Conservation (phyloP, 2,113 vertebrate genomes). For the Anseranas semipalmata region DNA sequence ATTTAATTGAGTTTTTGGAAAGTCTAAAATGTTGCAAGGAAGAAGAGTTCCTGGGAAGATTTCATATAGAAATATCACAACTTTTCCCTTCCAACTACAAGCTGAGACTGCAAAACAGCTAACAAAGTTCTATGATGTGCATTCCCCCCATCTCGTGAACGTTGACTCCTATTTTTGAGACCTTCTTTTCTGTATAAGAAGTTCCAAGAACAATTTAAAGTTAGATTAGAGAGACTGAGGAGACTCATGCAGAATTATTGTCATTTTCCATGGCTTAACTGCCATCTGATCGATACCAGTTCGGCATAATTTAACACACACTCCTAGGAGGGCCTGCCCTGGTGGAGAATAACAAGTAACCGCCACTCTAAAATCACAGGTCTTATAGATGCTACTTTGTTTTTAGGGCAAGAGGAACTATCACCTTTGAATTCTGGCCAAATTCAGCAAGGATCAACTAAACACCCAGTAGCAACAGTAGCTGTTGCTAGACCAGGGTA, state of each 20-base stretch:
- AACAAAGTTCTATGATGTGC: fast-evolving
- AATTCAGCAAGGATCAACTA: background rate
- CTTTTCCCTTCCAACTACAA: background rate
- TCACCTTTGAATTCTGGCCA: background rate
- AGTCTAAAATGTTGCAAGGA: background rate
- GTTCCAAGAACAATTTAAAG: background rate
- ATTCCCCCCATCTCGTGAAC: background rate
- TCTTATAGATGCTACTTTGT: background rate
- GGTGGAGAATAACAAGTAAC: background rate
- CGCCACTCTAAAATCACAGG: background rate
- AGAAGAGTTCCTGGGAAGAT: background rate
- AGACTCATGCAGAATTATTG: background rate
- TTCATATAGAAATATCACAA: background rate
- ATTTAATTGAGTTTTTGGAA: background rate
- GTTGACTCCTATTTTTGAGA: background rate
- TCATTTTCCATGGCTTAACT: background rate
- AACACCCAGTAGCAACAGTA: background rate
- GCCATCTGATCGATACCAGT: background rate
- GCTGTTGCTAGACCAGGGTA: background rate
- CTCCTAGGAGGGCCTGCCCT: background rate
- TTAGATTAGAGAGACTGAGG: background rate
- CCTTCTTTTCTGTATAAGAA: background rate
- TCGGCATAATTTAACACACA: background rate
- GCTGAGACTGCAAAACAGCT: background rate
- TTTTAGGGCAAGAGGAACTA: background rate